A percentile compares a stretch with the other conserved stretches of the same genome.
Evolutionary conservation across 1,140 invertebrate genomes (phyloP).

Genomic region (Bombus sibiricus): DNA sequence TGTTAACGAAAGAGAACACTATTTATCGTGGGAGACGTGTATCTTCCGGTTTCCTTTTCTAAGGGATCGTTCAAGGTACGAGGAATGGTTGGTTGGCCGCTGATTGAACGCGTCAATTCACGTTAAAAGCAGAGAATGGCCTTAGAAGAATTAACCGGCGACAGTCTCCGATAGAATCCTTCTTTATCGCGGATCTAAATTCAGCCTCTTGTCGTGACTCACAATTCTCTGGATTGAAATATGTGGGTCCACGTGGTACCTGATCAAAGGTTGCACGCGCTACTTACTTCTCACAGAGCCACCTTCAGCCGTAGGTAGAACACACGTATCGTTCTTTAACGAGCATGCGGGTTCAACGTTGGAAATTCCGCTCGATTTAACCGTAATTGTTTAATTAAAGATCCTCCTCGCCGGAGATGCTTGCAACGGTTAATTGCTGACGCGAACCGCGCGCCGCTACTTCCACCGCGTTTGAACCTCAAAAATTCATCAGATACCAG

Average conservation of each 20-base stretch:
- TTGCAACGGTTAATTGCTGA: constrained; percentile 54
- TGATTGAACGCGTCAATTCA: constrained; percentile 36
- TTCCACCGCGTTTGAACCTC: background rate
- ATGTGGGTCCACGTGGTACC: constrained; percentile 67
- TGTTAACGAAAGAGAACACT: no score
- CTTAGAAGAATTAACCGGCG: constrained; percentile 22
- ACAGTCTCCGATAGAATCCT: constrained; percentile 17
- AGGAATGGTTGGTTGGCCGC: background rate
- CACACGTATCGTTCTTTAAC: constrained; percentile 61
- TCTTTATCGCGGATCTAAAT: constrained; percentile 47
- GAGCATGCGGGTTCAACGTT: constrained; percentile 72
- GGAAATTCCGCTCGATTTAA: constrained; percentile 76
- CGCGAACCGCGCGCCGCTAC: constrained; percentile 46
- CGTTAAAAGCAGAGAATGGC: background rate
- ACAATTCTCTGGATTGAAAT: constrained; percentile 43
- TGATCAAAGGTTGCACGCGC: constrained; percentile 52
- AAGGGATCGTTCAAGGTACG: constrained; percentile 1
- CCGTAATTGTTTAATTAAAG: constrained; percentile 79
- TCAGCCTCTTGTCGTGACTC: constrained; percentile 49
- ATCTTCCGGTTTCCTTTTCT: background rate
- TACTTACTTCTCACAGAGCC: background rate
- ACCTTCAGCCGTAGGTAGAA: constrained; percentile 59
- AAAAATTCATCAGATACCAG: background rate
- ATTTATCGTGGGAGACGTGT: background rate
- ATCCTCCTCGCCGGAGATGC: constrained; percentile 68